Evolutionary conservation across 2,888 invertebrate species (phyloP).

Genomic region (Apotomis turbidana): DNA sequence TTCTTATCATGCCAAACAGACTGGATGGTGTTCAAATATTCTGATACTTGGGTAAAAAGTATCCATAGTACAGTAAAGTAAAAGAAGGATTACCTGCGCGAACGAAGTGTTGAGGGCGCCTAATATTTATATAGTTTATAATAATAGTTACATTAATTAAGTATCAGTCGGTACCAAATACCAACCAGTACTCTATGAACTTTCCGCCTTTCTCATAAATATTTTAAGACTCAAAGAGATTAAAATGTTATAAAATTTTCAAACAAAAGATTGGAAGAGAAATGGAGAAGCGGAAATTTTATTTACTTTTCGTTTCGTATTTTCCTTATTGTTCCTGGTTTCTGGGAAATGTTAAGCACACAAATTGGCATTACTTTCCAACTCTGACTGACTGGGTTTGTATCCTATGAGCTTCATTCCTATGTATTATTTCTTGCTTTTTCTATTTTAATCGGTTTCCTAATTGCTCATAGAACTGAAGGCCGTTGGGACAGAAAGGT

Average conservation of each 20-base stretch:
- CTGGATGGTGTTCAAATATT: too few species aligned
- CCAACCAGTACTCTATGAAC: not conserved
- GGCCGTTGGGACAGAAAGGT: too few species aligned
- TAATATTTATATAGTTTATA: too few species aligned
- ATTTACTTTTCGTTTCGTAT: slow-evolving; percentile 26
- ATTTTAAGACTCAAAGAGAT: slow-evolving; percentile 28
- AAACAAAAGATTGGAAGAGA: slow-evolving; percentile 16
- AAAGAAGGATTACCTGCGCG: too few species aligned
- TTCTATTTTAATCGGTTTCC: not conserved
- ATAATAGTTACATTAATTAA: too few species aligned
- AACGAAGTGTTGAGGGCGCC: too few species aligned
- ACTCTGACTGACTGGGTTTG: not conserved
- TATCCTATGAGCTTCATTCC: not conserved
- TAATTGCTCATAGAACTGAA: not conserved
- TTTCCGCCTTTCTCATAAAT: slow-evolving; percentile 7
- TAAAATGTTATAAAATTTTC: slow-evolving; percentile 20
- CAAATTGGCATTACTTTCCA: slow-evolving; percentile 23
- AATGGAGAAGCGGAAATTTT: slow-evolving; percentile 15
- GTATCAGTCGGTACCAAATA: not conserved
- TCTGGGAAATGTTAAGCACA: slow-evolving; percentile 10
- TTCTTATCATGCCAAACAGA: too few species aligned
- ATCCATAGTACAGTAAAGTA: too few species aligned
- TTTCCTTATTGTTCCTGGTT: slow-evolving; percentile 27
- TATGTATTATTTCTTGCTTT: not conserved
- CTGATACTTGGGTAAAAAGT: too few species aligned